Conservation (phyloP, 2,888 invertebrate species). For the Muscina levida region DNA sequence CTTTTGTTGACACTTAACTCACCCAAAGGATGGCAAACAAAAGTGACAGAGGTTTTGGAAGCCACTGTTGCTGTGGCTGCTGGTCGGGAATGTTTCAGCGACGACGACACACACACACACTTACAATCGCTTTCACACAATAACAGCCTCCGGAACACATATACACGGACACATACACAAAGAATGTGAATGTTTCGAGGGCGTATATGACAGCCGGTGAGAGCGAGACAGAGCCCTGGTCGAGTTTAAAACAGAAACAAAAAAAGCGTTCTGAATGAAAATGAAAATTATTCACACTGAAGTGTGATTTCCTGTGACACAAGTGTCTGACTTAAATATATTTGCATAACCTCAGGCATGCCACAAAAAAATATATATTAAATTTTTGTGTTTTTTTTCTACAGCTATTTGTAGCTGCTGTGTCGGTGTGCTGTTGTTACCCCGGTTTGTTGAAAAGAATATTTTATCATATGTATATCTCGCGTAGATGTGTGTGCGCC, state of each 20-base stretch:
- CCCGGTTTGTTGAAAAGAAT: not conserved
- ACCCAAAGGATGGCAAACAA: constrained; percentile 50
- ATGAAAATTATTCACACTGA: constrained; percentile 62
- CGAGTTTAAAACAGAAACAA: not conserved
- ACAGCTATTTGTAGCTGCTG: constrained; percentile 18
- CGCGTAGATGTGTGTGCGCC: not conserved
- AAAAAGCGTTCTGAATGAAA: constrained; percentile 44
- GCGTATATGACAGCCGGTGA: constrained; percentile 15
- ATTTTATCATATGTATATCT: not conserved
- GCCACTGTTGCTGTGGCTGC: constrained; percentile 12
- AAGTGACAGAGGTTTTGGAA: constrained; percentile 46
- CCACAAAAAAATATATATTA: constrained; percentile 55
- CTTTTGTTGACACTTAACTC: constrained; percentile 42
- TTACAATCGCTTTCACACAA: too few relatives aligned
- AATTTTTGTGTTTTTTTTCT: constrained; percentile 3
- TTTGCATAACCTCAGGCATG: constrained; percentile 64
- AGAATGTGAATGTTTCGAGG: constrained; percentile 34
- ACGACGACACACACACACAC: too few relatives aligned
- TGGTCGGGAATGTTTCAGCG: constrained; percentile 44
- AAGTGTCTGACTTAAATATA: constrained; percentile 59
- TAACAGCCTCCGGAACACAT: constrained; percentile 3
- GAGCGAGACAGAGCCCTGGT: too few relatives aligned
- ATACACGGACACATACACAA: not conserved
- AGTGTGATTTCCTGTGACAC: constrained; percentile 66
- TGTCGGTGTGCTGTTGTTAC: constrained; percentile 16